phyloP scores from a whole-genome alignment of 2,888 invertebrate species.

The Dynastes grantii region DNA sequence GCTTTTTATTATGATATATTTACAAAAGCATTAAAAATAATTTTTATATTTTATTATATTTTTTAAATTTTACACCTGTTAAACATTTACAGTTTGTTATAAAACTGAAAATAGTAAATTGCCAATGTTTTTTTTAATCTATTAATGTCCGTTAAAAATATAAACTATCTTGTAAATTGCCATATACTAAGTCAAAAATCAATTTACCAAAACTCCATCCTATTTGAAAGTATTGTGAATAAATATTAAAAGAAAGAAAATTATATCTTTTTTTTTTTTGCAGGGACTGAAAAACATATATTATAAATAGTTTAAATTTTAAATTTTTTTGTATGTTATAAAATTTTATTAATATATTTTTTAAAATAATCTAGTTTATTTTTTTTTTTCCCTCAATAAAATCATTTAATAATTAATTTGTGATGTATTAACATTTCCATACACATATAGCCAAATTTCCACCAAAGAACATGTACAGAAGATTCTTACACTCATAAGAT shows the following conservation, averaged over 20 bases:
- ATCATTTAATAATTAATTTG: neutral
- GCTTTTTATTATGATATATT: conserved; percentile 16
- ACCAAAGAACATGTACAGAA: conserved; percentile 92
- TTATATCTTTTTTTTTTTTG: conserved; percentile 45
- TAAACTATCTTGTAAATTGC: conserved; percentile 11
- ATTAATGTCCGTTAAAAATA: neutral
- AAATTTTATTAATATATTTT: conserved; percentile 54
- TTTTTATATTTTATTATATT: conserved; percentile 28
- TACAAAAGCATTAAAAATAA: conserved; percentile 12
- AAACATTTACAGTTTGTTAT: conserved; percentile 19
- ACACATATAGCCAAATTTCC: conserved; percentile 91
- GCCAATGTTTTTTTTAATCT: neutral
- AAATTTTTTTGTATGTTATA: conserved; percentile 54
- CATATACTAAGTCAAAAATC: conserved; percentile 43
- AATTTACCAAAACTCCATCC: conserved; percentile 49
- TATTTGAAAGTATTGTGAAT: conserved; percentile 48
- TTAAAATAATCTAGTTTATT: conserved; percentile 36
- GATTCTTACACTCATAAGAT: conserved; percentile 90
- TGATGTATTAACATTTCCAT: conserved; percentile 84
- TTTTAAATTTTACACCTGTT: conserved; percentile 13
- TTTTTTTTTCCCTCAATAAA: neutral
- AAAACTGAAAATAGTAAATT: conserved; percentile 8
- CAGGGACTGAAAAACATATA: conserved; percentile 56
- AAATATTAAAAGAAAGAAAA: conserved; percentile 20
- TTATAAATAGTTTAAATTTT: conserved; percentile 53